A percentile compares a stretch with the other conserved stretches of the same genome.
Evolutionary conservation across 92 coral and sea anemone species (phyloP).

Genomic region (Micromussa lordhowensis): DNA sequence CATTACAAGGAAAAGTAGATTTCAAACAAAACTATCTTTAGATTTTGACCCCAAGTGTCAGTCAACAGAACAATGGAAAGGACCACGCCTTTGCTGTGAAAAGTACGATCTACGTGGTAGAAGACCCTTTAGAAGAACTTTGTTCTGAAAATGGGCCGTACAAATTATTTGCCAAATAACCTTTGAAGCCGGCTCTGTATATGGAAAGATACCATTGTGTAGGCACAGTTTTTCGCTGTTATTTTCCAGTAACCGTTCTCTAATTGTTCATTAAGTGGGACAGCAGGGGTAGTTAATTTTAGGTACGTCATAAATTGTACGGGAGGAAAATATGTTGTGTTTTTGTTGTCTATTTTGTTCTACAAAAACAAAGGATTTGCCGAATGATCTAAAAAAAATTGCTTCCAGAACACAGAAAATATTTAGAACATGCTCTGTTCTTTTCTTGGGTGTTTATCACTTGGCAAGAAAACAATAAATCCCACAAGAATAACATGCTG

Average conservation of each 20-base stretch:
- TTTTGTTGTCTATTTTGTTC: background rate
- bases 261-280: background rate
- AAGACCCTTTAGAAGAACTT: background rate
- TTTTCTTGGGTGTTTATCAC: background rate
- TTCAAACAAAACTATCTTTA: background rate
- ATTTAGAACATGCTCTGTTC: background rate
- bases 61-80: background rate
- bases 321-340: background rate
- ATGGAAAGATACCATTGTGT: background rate
- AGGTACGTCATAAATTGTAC: background rate
- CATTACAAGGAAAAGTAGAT: background rate
- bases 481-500: slow-evolving; percentile 29
- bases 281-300: background rate
- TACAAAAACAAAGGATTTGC: background rate
- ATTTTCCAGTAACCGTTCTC: background rate
- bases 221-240: background rate
- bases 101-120: background rate
- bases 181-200: background rate
- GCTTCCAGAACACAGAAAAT: background rate
- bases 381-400: background rate
- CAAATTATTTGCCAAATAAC: background rate
- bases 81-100: background rate
- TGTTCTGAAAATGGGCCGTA: background rate
- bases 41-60: background rate
- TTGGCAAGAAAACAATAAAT: background rate